Percentiles rank a stretch among this genome's conserved stretches.
These are phyloP conservation scores for Ditula angustiorana DNA, from an alignment of 2,888 invertebrate genomes.

Conservation along the genomic window DNA sequence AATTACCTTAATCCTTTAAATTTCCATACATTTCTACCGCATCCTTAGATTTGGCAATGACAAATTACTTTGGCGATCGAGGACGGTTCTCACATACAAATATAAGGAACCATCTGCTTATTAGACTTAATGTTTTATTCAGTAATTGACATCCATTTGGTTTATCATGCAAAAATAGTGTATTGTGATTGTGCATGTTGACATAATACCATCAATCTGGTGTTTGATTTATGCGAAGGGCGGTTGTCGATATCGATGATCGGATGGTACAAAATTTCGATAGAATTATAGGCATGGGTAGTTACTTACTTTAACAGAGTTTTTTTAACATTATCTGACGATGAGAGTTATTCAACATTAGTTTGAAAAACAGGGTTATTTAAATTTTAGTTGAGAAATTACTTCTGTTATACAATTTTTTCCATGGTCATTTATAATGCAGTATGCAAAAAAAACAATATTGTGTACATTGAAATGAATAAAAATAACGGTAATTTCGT, in stretches of 20 bases:
- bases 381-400: too few species aligned
- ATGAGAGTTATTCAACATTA: too few species aligned
- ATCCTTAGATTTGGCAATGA: slow-evolving; percentile 71
- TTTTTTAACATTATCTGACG: too few species aligned
- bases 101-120: slow-evolving; percentile 62
- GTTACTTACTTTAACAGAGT: too few species aligned
- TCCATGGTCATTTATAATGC: too few species aligned
- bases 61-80: slow-evolving; percentile 62
- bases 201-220: slow-evolving; percentile 84
- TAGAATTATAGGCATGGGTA: too few species aligned
- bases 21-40: slow-evolving; percentile 58
- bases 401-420: too few species aligned
- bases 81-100: slow-evolving; percentile 70
- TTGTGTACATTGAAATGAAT: too few species aligned
- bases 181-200: slow-evolving; percentile 80
- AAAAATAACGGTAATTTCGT: too few species aligned
- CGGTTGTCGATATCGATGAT: slow-evolving; percentile 44
- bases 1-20: slow-evolving; percentile 60
- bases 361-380: too few species aligned
- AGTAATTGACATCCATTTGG: slow-evolving; percentile 75
- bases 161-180: slow-evolving; percentile 78
- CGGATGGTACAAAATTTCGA: slow-evolving; percentile 50
- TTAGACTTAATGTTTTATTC: slow-evolving; percentile 73
- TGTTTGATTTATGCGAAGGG: slow-evolving; percentile 72
- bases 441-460: too few species aligned